Conservation (phyloP, 2,113 vertebrate genomes). For the Corydoras maculifer region DNA sequence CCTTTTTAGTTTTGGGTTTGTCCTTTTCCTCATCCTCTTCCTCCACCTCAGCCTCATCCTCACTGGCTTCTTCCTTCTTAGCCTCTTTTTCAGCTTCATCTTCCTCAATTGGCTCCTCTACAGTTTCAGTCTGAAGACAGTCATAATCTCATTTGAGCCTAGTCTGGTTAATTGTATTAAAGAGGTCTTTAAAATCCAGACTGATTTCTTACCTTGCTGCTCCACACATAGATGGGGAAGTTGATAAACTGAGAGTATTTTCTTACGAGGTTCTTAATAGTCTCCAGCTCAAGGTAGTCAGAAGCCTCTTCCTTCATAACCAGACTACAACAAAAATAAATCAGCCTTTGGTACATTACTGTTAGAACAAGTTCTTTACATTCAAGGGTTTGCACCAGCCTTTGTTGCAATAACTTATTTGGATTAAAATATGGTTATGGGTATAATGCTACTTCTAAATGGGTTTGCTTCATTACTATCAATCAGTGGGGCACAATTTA, state of each 20-base stretch:
- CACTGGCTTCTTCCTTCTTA: conserved; percentile 78
- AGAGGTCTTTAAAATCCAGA: not conserved
- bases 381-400: no score
- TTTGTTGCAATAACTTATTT: no score
- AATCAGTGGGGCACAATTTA: no score
- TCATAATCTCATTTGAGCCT: not conserved
- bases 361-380: no score
- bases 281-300: conserved; percentile 94
- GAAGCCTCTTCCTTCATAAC: conserved; percentile 96
- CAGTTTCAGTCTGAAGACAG: conserved; percentile 81
- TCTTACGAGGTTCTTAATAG: conserved; percentile 93
- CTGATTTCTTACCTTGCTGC: conserved; percentile 84
- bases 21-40: conserved; percentile 90
- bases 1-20: conserved; percentile 96
- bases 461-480: no score
- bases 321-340: conserved; percentile 61
- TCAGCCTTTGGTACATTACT: not conserved
- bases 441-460: no score
- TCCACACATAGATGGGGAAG: conserved; percentile 98
- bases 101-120: conserved; percentile 92
- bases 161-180: not conserved
- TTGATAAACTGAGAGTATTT: conserved; percentile 99
- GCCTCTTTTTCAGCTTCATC: conserved; percentile 77
- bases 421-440: no score
- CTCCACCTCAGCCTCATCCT: conserved; percentile 91